A percentile compares a stretch with the other conserved stretches of the same genome.
These are phyloP conservation scores for Chiropotes sagulatus DNA, from an alignment of 2,797 vertebrate species.

Conservation along the genomic window DNA sequence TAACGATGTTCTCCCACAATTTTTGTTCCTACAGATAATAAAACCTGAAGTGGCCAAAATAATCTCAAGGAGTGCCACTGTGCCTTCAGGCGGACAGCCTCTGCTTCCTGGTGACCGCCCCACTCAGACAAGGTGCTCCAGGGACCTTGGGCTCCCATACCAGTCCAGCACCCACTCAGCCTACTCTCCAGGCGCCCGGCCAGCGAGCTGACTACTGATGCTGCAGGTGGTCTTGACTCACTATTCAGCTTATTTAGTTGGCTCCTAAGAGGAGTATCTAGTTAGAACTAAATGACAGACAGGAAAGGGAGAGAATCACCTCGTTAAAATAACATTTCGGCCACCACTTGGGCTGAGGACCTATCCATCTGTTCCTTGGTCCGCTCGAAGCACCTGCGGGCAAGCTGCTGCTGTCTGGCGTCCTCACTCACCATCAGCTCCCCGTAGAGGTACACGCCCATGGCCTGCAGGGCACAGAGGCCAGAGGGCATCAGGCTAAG, in stretches of 20 bases:
- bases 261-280: background rate
- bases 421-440: slow-evolving; percentile 98
- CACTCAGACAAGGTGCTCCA: fast-evolving
- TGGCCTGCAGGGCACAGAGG: slow-evolving; percentile 88
- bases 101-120: fast-evolving
- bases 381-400: slow-evolving; percentile 89
- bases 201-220: background rate
- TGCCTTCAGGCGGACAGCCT: fast-evolving
- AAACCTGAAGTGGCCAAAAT: background rate
- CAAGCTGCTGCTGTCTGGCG: slow-evolving; percentile 91
- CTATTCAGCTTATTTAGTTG: background rate
- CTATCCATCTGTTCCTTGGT: slow-evolving; percentile 92
- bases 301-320: slow-evolving; percentile 76
- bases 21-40: background rate
- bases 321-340: slow-evolving; percentile 94
- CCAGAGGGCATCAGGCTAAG: background rate
- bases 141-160: background rate
- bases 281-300: background rate
- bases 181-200: too few relatives aligned
- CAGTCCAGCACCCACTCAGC: background rate
- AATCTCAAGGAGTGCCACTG: fast-evolving
- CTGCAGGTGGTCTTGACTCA: background rate
- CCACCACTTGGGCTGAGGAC: slow-evolving; percentile 90
- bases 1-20: background rate
- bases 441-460: slow-evolving; percentile 97